Conservation (phyloP, 2,888 invertebrate species). For the Ichneumon xanthorius region DNA sequence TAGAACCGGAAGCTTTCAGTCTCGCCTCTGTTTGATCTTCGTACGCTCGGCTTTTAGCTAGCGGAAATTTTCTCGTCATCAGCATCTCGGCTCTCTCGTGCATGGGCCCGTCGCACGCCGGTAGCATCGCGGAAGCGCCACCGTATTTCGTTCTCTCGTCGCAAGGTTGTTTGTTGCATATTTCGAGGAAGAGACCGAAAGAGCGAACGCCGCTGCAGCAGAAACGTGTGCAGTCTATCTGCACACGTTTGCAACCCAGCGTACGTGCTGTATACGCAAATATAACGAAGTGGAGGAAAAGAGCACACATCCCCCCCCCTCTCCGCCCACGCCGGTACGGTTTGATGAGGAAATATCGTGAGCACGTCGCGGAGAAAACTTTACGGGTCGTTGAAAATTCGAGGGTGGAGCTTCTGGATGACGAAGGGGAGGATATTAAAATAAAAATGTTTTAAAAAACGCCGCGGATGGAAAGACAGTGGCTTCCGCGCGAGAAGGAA, state of each 20-base stretch:
- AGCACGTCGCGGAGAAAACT: not conserved
- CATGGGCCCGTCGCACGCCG: not conserved
- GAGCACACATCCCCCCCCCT: not conserved
- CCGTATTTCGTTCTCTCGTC: not conserved
- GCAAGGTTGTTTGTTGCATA: constrained; percentile 16
- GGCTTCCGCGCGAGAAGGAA: not conserved
- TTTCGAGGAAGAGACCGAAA: not conserved
- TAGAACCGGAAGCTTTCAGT: not conserved
- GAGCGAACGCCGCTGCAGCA: not conserved
- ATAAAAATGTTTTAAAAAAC: not conserved
- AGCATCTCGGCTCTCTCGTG: not conserved
- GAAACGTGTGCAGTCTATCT: not conserved
- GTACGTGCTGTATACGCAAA: not conserved
- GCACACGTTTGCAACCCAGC: constrained; percentile 6
- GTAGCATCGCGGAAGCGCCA: not conserved
- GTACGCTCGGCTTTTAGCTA: not conserved
- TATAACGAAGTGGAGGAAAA: not conserved
- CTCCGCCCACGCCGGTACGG: not conserved
- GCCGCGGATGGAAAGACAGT: not conserved
- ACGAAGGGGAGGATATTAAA: not conserved
- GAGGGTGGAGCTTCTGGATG: not conserved
- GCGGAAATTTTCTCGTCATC: not conserved
- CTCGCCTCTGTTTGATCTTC: not conserved
- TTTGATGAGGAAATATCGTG: constrained; percentile 30
- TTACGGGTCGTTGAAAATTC: constrained; percentile 13